Conservation (phyloP, 1,140 invertebrate genomes). For the Holcopasites calliopsidis region DNA sequence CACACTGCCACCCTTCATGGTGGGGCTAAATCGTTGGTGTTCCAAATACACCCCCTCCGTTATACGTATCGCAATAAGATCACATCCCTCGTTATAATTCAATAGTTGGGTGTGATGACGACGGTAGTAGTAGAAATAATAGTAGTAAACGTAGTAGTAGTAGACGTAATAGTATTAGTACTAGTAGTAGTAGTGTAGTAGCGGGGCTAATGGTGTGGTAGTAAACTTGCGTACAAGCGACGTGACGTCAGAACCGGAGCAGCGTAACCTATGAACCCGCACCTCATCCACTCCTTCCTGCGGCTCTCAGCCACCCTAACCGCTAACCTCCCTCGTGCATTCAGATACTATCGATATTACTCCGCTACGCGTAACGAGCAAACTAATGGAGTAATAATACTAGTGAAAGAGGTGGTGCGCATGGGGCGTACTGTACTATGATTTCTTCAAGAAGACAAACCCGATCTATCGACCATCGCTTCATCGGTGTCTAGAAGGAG, state of each 20-base stretch:
- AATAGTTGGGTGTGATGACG: too few species aligned
- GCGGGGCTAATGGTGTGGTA: background rate
- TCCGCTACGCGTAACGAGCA: conserved; percentile 17
- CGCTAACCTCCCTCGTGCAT: conserved; percentile 28
- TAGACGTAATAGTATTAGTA: conserved; percentile 24
- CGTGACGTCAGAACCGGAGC: conserved; percentile 45
- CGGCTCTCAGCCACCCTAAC: conserved; percentile 16
- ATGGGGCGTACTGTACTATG: background rate
- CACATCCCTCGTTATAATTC: too few species aligned
- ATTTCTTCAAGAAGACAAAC: too few species aligned
- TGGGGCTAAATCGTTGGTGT: background rate
- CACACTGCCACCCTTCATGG: too few species aligned
- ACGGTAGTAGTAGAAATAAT: background rate
- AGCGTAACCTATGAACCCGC: conserved; percentile 52
- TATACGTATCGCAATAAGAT: too few species aligned
- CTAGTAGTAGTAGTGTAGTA: conserved; percentile 30
- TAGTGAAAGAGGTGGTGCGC: background rate
- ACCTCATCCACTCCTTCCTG: background rate
- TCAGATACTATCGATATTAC: conserved; percentile 49
- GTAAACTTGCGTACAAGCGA: conserved; percentile 48
- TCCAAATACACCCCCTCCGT: background rate
- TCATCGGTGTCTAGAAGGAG: conserved; percentile 5
- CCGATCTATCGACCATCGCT: too few species aligned
- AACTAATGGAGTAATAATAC: conserved; percentile 44
- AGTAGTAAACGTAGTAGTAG: background rate